phyloP scores from a whole-genome alignment of 2,797 vertebrate genomes.

The Molossus molossus region DNA sequence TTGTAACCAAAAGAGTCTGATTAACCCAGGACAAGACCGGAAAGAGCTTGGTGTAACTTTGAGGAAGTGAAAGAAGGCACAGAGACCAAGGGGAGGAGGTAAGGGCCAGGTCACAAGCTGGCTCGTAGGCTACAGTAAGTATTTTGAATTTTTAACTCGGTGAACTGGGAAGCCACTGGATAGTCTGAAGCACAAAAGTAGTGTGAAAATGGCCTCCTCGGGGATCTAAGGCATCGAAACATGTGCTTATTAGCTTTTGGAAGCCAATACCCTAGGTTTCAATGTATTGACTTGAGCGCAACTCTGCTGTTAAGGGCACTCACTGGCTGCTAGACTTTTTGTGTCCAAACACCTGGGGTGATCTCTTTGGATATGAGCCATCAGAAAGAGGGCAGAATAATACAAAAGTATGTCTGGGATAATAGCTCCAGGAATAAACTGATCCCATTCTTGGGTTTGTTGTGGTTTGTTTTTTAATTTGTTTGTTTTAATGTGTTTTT shows the following conservation, averaged over 20 bases:
- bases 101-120: not conserved
- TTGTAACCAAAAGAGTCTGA: not conserved
- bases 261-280: not conserved
- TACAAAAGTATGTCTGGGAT: not conserved
- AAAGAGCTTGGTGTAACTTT: not conserved
- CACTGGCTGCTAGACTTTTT: not conserved
- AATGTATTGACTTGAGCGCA: not conserved
- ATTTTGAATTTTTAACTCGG: not conserved
- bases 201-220: not conserved
- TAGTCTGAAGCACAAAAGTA: not conserved
- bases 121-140: not conserved
- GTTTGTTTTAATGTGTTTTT: no score
- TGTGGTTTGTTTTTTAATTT: no score
- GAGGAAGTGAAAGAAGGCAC: conserved; percentile 72
- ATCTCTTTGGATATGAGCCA: not conserved
- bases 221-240: not conserved
- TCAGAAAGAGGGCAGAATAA: not conserved
- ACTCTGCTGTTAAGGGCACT: not conserved
- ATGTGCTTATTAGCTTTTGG: not conserved
- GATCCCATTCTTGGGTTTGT: not conserved
- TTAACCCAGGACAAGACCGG: not conserved
- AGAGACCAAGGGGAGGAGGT: not conserved
- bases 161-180: not conserved
- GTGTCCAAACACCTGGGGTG: not conserved
- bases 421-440: not conserved